These are phyloP conservation scores for Polydesmus complanatus DNA, from an alignment of 2,888 invertebrate species.

Conservation along the genomic window DNA sequence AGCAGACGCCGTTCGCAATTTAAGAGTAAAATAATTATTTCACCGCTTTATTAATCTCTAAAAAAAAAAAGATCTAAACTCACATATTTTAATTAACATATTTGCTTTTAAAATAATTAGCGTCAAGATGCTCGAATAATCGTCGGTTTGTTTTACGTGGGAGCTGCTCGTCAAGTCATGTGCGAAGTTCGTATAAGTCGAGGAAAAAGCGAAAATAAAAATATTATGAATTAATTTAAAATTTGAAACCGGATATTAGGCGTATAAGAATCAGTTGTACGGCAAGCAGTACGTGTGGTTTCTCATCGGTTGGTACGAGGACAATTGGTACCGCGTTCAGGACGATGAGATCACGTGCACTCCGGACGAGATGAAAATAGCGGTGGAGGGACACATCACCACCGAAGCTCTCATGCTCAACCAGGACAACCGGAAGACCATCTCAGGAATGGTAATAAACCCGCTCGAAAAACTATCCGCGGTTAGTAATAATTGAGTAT, in stretches of 20 bases:
- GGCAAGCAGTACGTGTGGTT: conserved; percentile 98
- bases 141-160: conserved; percentile 96
- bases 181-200: conserved; percentile 58
- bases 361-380: conserved; percentile 77
- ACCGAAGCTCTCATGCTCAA: conserved; percentile 99
- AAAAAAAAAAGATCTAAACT: too few relatives aligned
- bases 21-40: conserved; percentile 35
- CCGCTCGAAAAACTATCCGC: too few relatives aligned
- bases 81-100: too few relatives aligned
- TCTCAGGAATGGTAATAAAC: conserved; percentile 66
- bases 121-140: conserved; percentile 95
- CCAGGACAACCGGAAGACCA: conserved; percentile 75
- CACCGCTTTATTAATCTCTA: not conserved
- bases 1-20: conserved; percentile 84
- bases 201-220: not conserved
- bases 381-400: conserved; percentile 93
- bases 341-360: conserved; percentile 80
- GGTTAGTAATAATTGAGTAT: too few relatives aligned
- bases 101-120: too few relatives aligned
- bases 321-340: conserved; percentile 93
- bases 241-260: conserved; percentile 26
- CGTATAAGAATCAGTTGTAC: conserved; percentile 77
- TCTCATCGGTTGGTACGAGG: conserved; percentile 99
- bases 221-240: not conserved
- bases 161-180: conserved; percentile 86